Evolutionary conservation across 2,888 invertebrate genomes (phyloP).

Genomic region (Mesorhabditis sp.): DNA sequence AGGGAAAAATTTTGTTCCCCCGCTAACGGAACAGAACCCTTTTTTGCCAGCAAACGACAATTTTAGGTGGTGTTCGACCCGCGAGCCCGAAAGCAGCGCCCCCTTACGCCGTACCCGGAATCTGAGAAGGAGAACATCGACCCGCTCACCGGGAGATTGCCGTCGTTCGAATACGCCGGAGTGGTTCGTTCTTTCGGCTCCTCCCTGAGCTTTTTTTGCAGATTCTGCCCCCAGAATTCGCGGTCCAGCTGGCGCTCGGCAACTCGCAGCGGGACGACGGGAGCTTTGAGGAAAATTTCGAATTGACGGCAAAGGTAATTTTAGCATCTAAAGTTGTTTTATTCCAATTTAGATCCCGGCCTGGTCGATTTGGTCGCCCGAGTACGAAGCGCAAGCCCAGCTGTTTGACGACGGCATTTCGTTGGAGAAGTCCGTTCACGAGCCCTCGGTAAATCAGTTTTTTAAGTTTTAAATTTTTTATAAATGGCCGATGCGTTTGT

Average conservation of each 20-base stretch:
- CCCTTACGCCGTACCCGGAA: slow-evolving; percentile 40
- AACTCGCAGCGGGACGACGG: slow-evolving; percentile 17
- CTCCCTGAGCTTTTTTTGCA: no score
- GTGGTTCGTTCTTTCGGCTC: slow-evolving; percentile 3
- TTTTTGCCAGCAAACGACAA: no score
- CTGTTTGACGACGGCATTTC: no score
- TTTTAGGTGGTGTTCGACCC: slow-evolving; percentile 79
- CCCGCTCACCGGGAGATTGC: not conserved
- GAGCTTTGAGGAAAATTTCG: slow-evolving; percentile 11
- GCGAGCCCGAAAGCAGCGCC: slow-evolving; percentile 33
- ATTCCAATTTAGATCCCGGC: slow-evolving; percentile 14
- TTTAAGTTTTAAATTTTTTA: no score
- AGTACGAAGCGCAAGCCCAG: not conserved
- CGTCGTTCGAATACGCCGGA: slow-evolving; percentile 25
- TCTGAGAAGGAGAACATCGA: not conserved
- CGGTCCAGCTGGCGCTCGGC: slow-evolving; percentile 42
- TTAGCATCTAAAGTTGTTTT: not conserved
- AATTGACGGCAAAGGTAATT: not conserved
- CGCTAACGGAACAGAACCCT: no score
- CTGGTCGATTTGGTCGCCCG: slow-evolving; percentile 34
- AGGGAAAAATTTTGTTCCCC: not conserved
- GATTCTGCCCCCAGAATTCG: slow-evolving; percentile 14
- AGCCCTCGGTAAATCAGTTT: no score
- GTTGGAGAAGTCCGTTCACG: no score
- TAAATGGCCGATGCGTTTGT: no score